Evolutionary conservation across 1,140 invertebrate species (phyloP), one percentile per base, ranked within the genome.

Genomic region (Nymphalis io): DNA sequence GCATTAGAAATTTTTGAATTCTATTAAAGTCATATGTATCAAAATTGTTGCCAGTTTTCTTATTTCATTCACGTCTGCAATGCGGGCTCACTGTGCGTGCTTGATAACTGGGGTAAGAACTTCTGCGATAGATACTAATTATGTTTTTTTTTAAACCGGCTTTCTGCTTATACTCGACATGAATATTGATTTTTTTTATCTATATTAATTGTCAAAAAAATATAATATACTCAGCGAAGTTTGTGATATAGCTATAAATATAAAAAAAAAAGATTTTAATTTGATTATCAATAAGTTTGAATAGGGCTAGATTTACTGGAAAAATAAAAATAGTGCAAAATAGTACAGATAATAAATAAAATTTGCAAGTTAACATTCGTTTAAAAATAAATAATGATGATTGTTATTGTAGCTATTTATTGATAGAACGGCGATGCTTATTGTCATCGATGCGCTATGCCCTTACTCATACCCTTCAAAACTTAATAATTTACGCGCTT

Each of bases 61-160:
- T 48, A 48, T 18, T 48, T 48, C 46, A n/a, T n/a, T 23, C 51
- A 16, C 42, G 38, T 15, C 51, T 57, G 62, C 62, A 57, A 73
- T 73, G 72, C 72, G 72, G 72, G 72, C 58, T 33, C 27, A 33
- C 33, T n/a, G 46, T 63, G 62, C 51, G 51, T 64, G 62, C 61
- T 63, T 40, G 21, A 53, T 57, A 57, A 68, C 58, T 59, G 21
- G 57, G 68, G 48, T 64, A 69, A 73, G 72, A 73, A 73, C 72
- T 66, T 72, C 33, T 67, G 33, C 23, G 20, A 60, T 67, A 57
- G 20, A 48, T 67, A 57, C 62, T 64, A 44, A 66, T 58, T 57
- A 59, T 21, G 11, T 27, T 48, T 27, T 62, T 62, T 62, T 23
- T 21, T 23, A 23, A 13, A 44, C 0, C 18, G 46, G 10, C 3